Conservation (phyloP, 1,140 invertebrate genomes). For the Radopholus similis region DNA sequence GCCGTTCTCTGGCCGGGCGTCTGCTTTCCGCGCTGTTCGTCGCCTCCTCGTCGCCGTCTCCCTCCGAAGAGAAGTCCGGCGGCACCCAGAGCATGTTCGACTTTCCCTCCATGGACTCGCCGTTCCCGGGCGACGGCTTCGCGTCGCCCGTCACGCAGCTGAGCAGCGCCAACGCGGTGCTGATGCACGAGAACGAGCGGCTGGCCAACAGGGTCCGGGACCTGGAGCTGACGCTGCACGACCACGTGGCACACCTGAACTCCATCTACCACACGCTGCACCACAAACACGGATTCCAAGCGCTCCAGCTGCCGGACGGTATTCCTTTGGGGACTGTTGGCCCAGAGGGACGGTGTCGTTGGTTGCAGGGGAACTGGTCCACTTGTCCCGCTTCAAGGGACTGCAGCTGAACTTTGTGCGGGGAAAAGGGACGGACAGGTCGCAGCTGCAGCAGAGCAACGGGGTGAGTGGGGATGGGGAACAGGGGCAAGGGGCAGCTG, state of each 20-base stretch:
- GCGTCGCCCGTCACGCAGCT: slow-evolving; percentile 24
- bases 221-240: slow-evolving; percentile 22
- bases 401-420: slow-evolving; percentile 25
- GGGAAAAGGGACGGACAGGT: neutral
- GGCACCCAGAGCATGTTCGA: slow-evolving; percentile 11
- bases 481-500: neutral
- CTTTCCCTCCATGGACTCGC: neutral
- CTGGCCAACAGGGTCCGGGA: slow-evolving; percentile 20
- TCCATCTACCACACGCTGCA: slow-evolving; percentile 36
- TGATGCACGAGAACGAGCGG: slow-evolving; percentile 31
- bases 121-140: neutral
- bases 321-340: neutral
- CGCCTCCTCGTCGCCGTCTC: neutral
- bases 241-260: slow-evolving; percentile 36
- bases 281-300: slow-evolving; percentile 28
- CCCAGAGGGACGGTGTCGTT: neutral
- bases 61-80: neutral
- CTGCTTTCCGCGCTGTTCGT: neutral
- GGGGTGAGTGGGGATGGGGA: neutral
- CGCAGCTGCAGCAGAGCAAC: too few relatives aligned
- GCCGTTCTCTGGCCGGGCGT: neutral
- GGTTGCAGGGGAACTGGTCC: slow-evolving; percentile 38
- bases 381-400: slow-evolving; percentile 35
- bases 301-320: slow-evolving; percentile 39
- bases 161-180: slow-evolving; percentile 25